Conservation (phyloP, 2,888 invertebrate species). For the Proisotoma minuta region DNA sequence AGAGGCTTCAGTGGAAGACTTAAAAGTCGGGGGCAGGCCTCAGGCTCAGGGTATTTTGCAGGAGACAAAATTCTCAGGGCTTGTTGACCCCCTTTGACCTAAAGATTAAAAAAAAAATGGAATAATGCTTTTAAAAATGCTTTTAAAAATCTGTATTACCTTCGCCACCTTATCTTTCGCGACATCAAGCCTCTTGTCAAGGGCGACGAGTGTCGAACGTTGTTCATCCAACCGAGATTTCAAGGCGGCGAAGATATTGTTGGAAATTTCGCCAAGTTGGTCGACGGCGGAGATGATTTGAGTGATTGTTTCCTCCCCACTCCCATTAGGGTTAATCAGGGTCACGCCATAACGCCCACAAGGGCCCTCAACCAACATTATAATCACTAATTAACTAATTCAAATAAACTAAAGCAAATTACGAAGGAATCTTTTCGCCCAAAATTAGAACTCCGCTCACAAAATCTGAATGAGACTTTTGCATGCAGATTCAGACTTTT, state of each 20-base stretch:
- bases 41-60: conserved; percentile 25
- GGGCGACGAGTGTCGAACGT: conserved; percentile 19
- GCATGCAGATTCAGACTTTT: no score
- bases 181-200: conserved; percentile 19
- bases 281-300: not conserved
- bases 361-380: not conserved
- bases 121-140: no score
- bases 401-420: no score
- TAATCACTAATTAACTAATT: not conserved
- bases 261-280: conserved; percentile 25
- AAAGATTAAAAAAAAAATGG: no score
- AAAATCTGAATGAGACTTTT: no score
- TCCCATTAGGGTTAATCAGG: not conserved
- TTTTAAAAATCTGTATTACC: not conserved
- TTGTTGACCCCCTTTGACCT: conserved; percentile 38
- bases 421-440: no score
- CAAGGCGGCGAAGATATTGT: conserved; percentile 41
- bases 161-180: conserved; percentile 33
- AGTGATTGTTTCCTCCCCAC: not conserved
- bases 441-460: no score
- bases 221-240: conserved; percentile 34
- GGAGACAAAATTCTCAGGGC: conserved; percentile 43
- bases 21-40: not conserved
- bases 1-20: no score
- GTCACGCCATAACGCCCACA: not conserved